Conservation (phyloP, 2,888 invertebrate species). For the Acanthosepion pharaonis region DNA sequence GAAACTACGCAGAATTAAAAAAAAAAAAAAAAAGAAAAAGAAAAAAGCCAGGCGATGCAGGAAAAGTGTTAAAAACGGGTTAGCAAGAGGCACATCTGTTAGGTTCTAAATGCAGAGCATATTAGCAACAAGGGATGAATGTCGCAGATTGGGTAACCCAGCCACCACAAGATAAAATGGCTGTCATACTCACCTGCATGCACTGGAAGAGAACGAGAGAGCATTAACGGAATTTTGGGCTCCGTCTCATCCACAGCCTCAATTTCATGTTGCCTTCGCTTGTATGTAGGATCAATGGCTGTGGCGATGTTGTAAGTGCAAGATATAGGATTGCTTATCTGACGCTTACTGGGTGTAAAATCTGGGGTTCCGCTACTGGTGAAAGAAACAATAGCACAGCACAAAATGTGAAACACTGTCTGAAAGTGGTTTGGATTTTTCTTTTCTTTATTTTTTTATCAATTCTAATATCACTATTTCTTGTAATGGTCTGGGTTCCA, state of each 20-base stretch:
- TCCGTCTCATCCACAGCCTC: slow-evolving; percentile 55
- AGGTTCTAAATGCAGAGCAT: slow-evolving; percentile 16
- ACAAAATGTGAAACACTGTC: not conserved
- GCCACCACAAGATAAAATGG: not conserved
- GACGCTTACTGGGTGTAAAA: slow-evolving; percentile 35
- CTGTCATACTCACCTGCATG: slow-evolving; percentile 51
- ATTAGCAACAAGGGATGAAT: not conserved
- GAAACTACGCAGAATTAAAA: not conserved
- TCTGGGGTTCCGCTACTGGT: slow-evolving; percentile 41
- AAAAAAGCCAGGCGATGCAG: not conserved
- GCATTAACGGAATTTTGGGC: slow-evolving; percentile 58
- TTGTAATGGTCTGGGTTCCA: not conserved
- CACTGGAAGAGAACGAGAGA: slow-evolving; percentile 60
- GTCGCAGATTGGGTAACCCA: not conserved
- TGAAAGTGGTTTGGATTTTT: not conserved
- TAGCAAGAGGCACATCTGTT: not conserved
- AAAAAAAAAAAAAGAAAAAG: not conserved
- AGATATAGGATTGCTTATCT: slow-evolving; percentile 56
- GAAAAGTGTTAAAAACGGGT: not conserved
- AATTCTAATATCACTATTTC: not conserved
- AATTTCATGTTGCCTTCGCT: slow-evolving; percentile 57
- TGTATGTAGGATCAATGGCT: slow-evolving; percentile 69
- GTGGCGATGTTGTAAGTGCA: slow-evolving; percentile 66
- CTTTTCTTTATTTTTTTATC: not conserved
- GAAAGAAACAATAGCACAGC: not conserved